Conservation (phyloP, 2,113 vertebrate genomes). For the Epinephelus fuscoguttatus region DNA sequence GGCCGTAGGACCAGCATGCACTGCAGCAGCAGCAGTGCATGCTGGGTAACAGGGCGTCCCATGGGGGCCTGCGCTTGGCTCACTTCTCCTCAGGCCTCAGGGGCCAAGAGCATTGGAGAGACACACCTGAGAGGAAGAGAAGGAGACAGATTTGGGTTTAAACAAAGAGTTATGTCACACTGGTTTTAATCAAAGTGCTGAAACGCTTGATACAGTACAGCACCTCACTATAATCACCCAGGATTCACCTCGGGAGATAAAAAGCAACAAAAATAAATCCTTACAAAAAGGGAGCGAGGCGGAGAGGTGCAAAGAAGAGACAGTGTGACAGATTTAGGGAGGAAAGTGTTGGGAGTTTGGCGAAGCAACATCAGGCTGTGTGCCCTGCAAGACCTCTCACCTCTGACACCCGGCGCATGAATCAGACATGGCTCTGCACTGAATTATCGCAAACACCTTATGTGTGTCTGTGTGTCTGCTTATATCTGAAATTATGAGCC, state of each 20-base stretch:
- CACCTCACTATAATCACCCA: slow-evolving; percentile 20
- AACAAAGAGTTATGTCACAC: slow-evolving; percentile 36
- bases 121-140: slow-evolving; percentile 82
- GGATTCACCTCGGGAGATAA: slow-evolving; percentile 33
- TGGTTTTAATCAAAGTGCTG: slow-evolving; percentile 27
- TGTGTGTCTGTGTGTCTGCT: neutral
- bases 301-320: slow-evolving; percentile 23
- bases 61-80: slow-evolving; percentile 80
- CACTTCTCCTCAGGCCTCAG: slow-evolving; percentile 85
- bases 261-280: slow-evolving; percentile 48
- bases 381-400: slow-evolving; percentile 53
- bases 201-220: slow-evolving; percentile 11
- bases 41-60: slow-evolving; percentile 81
- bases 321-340: slow-evolving; percentile 12
- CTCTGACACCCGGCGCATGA: slow-evolving; percentile 57
- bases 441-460: slow-evolving; percentile 35
- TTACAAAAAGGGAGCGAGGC: neutral
- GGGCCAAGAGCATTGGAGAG: slow-evolving; percentile 85
- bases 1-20: slow-evolving; percentile 85
- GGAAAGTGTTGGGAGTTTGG: slow-evolving; percentile 10
- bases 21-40: slow-evolving; percentile 89
- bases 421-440: slow-evolving; percentile 47
- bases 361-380: slow-evolving; percentile 52
- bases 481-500: slow-evolving; percentile 23
- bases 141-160: slow-evolving; percentile 24